phyloP scores from a whole-genome alignment of 1,140 invertebrate genomes.

The Pemphigus obesinymphae region DNA sequence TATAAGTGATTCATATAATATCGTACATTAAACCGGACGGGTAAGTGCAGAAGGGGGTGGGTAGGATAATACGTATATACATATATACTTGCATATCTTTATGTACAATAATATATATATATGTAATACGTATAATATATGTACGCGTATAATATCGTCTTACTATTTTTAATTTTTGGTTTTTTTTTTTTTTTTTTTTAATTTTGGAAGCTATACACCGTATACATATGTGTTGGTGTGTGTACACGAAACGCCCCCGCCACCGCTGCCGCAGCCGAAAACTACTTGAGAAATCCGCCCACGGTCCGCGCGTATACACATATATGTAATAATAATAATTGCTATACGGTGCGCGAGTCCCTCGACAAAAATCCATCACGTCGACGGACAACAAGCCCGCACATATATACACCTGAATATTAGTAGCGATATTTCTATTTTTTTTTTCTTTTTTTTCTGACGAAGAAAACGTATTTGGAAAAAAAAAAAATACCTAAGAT shows the following conservation, averaged over 20 bases:
- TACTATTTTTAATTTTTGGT: background rate
- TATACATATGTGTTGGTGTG: background rate
- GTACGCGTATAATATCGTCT: background rate
- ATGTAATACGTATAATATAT: background rate
- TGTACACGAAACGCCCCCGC: slow-evolving; percentile 19
- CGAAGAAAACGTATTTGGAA: background rate
- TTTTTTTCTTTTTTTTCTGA: background rate
- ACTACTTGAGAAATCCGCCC: slow-evolving; percentile 41
- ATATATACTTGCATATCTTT: too few species aligned
- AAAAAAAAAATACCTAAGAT: slow-evolving; percentile 8
- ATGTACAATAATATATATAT: too few species aligned
- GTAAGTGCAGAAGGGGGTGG: too few species aligned
- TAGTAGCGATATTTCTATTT: background rate
- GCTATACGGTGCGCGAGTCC: background rate
- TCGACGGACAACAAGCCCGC: background rate
- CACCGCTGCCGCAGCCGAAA: slow-evolving; percentile 25
- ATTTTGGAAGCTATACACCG: slow-evolving; percentile 14
- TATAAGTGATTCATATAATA: too few species aligned
- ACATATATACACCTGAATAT: background rate
- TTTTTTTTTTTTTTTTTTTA: background rate
- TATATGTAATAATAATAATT: background rate
- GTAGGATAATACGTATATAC: too few species aligned
- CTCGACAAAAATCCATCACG: slow-evolving; percentile 24
- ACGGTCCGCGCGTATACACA: background rate
- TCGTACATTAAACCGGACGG: too few species aligned